Percentiles rank a stretch among this genome's conserved stretches.
These are phyloP conservation scores for Pollenia amentaria DNA, from an alignment of 2,888 invertebrate genomes.

Conservation along the genomic window DNA sequence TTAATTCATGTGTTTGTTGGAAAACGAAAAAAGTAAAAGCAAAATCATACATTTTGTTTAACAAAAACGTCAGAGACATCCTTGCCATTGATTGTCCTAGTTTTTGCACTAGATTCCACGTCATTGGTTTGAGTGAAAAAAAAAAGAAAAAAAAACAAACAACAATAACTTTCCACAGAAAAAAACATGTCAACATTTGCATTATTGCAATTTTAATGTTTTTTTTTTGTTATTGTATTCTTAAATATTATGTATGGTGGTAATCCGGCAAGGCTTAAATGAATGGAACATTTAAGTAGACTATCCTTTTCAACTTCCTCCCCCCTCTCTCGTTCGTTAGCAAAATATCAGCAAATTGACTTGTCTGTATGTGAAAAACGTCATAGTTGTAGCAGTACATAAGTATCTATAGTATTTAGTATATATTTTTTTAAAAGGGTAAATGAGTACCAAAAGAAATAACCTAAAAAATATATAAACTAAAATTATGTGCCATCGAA, in stretches of 20 bases:
- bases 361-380: slow-evolving; percentile 12
- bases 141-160: background rate
- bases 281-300: slow-evolving; percentile 35
- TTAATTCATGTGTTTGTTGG: slow-evolving; percentile 41
- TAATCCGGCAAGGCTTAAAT: slow-evolving; percentile 46
- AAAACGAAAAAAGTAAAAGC: slow-evolving; percentile 38
- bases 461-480: slow-evolving; percentile 2
- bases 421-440: slow-evolving; percentile 7
- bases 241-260: background rate
- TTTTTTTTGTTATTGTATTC: slow-evolving; percentile 27
- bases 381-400: slow-evolving; percentile 21
- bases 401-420: background rate
- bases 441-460: slow-evolving; percentile 39
- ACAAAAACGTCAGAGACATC: slow-evolving; percentile 76
- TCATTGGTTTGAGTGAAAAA: slow-evolving; percentile 62
- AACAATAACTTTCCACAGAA: slow-evolving; percentile 7
- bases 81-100: slow-evolving; percentile 80
- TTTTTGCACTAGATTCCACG: slow-evolving; percentile 74
- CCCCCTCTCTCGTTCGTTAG: background rate
- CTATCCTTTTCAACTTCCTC: background rate
- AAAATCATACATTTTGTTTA: slow-evolving; percentile 47
- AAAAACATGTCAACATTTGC: slow-evolving; percentile 29
- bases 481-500: too few species aligned
- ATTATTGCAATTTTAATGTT: slow-evolving; percentile 42
- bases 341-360: slow-evolving; percentile 43